Conservation (phyloP, 2,797 vertebrate genomes). For the Nannoperca australis region DNA sequence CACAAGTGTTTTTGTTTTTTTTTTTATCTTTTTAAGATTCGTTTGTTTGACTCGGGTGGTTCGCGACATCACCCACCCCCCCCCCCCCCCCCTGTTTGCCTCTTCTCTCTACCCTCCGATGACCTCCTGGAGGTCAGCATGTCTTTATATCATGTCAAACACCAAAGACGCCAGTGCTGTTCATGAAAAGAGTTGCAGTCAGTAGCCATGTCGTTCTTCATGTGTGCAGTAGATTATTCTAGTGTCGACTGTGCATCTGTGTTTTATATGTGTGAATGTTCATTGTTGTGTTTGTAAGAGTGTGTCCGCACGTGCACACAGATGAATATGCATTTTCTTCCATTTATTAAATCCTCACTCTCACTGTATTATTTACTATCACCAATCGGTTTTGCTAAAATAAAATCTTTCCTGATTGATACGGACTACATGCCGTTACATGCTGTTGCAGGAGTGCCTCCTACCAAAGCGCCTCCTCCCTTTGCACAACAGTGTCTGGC, state of each 20-base stretch:
- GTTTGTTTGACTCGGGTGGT: too few species aligned
- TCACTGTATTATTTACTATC: neutral
- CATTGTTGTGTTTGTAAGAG: neutral
- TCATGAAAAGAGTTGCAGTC: conserved; percentile 30
- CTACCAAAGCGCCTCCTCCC: neutral
- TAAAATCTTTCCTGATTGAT: neutral
- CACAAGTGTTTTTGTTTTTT: too few species aligned
- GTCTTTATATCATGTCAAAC: conserved; percentile 73
- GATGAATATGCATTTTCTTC: neutral
- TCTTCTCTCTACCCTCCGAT: conserved; percentile 45
- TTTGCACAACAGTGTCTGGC: neutral
- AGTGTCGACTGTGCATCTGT: neutral
- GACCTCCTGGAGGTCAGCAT: conserved; percentile 71
- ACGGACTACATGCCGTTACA: neutral
- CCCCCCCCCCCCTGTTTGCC: conserved; percentile 45
- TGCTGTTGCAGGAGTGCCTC: neutral
- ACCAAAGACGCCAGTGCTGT: conserved; percentile 43
- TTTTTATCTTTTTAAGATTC: too few species aligned
- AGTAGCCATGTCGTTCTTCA: neutral
- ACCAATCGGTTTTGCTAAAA: neutral
- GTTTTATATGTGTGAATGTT: neutral
- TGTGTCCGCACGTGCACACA: neutral
- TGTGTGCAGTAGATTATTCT: conserved; percentile 1
- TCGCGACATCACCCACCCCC: too few species aligned
- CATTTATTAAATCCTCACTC: neutral